Conservation (phyloP, 2,797 vertebrate species). For the Falco novaeseelandiae region DNA sequence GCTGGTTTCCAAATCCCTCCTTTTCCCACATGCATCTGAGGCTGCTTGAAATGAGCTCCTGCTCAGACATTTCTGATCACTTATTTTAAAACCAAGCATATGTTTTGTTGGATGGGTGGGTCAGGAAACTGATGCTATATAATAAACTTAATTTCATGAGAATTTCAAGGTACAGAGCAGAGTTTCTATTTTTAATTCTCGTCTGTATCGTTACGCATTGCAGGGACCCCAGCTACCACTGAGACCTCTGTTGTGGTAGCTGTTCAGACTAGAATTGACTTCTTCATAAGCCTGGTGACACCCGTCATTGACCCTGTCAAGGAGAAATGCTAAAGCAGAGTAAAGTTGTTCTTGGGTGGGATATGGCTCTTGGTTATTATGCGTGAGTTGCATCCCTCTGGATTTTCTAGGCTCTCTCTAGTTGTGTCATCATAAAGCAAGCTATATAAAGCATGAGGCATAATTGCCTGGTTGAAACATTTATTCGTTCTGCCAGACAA, state of each 20-base stretch:
- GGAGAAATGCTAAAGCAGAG: not conserved
- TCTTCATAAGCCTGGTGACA: fast-evolving
- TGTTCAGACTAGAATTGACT: not conserved
- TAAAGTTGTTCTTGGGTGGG: not conserved
- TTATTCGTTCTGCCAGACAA: not conserved
- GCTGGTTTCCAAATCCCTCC: not conserved
- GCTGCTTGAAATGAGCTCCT: not conserved
- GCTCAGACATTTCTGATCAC: not conserved
- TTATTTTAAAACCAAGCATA: not conserved
- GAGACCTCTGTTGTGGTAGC: not conserved
- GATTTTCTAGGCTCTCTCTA: not conserved
- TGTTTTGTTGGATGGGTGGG: not conserved
- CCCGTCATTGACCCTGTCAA: not conserved
- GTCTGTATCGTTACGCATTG: not conserved
- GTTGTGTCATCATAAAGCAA: not conserved
- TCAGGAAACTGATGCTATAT: not conserved
- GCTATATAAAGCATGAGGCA: not conserved
- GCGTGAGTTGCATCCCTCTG: not conserved
- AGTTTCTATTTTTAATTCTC: not conserved
- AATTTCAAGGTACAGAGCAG: not conserved
- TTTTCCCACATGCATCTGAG: not conserved
- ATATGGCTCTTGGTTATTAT: not conserved
- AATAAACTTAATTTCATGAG: not conserved
- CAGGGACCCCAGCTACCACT: not conserved
- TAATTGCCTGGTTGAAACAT: not conserved